Conservation (phyloP, 2,888 invertebrate genomes). For the Bruchidius siliquastri region DNA sequence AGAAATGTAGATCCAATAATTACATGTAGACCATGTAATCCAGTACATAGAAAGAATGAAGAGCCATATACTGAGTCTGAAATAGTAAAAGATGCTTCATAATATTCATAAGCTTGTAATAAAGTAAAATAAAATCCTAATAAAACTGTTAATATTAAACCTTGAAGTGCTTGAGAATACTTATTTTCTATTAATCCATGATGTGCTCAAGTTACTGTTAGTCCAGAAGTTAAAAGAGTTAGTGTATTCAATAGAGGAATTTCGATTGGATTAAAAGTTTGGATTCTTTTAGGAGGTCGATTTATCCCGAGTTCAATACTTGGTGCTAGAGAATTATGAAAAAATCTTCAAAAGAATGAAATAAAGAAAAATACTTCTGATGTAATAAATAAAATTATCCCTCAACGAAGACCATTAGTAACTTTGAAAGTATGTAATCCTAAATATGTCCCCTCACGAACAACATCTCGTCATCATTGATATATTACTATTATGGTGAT, state of each 20-base stretch:
- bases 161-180: slow-evolving; percentile 46
- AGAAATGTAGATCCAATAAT: slow-evolving; percentile 59
- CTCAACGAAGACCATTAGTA: slow-evolving; percentile 58
- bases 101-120: slow-evolving; percentile 66
- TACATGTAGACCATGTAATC: slow-evolving; percentile 72
- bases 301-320: slow-evolving; percentile 54
- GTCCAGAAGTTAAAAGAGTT: slow-evolving; percentile 66
- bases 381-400: slow-evolving; percentile 69
- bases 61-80: slow-evolving; percentile 62
- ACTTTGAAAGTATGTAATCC: slow-evolving; percentile 60
- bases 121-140: slow-evolving; percentile 63
- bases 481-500: slow-evolving; percentile 52
- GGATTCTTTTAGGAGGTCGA: slow-evolving; percentile 63
- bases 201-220: slow-evolving; percentile 64
- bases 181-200: slow-evolving; percentile 53
- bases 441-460: slow-evolving; percentile 63
- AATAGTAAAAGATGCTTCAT: slow-evolving; percentile 57
- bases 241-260: slow-evolving; percentile 70
- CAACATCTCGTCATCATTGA: slow-evolving; percentile 69
- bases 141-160: slow-evolving; percentile 52
- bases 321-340: slow-evolving; percentile 47
- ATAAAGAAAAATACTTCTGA: slow-evolving; percentile 63
- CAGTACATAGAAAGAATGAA: slow-evolving; percentile 68
- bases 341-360: slow-evolving; percentile 58
- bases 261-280: slow-evolving; percentile 62